Conservation (phyloP, 2,888 invertebrate genomes). For the Iselma pallidipennis region DNA sequence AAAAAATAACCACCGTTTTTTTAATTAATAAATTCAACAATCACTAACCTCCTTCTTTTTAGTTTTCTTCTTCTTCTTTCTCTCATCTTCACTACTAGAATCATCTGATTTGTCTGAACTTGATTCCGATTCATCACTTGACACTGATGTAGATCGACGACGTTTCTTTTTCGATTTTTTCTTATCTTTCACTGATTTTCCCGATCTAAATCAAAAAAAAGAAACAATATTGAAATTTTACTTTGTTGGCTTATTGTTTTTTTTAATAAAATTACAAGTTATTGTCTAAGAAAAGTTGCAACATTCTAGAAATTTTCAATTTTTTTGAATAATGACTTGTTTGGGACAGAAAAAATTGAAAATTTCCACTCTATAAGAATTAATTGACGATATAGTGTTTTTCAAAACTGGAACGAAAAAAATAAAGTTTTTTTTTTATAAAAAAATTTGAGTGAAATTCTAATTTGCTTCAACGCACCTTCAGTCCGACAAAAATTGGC, state of each 20-base stretch:
- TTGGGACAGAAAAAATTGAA: too few relatives aligned
- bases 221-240: background rate
- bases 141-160: constrained; percentile 43
- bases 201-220: constrained; percentile 39
- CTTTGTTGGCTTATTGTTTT: background rate
- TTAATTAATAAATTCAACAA: background rate
- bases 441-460: constrained; percentile 32
- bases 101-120: constrained; percentile 47
- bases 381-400: constrained; percentile 3
- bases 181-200: constrained; percentile 51
- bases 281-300: background rate
- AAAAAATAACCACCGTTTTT: background rate
- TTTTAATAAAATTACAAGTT: background rate
- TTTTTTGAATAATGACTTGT: background rate
- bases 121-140: constrained; percentile 41
- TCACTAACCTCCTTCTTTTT: constrained; percentile 58
- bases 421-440: constrained; percentile 13
- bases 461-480: constrained; percentile 53
- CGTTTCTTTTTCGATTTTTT: constrained; percentile 51
- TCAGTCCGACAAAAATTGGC: constrained; percentile 48
- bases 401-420: constrained; percentile 3
- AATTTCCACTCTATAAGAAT: background rate
- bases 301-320: background rate
- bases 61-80: constrained; percentile 56
- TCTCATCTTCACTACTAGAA: constrained; percentile 56